These are phyloP conservation scores for Thryonomys swinderianus DNA, from an alignment of 2,113 vertebrate species.

Conservation along the genomic window DNA sequence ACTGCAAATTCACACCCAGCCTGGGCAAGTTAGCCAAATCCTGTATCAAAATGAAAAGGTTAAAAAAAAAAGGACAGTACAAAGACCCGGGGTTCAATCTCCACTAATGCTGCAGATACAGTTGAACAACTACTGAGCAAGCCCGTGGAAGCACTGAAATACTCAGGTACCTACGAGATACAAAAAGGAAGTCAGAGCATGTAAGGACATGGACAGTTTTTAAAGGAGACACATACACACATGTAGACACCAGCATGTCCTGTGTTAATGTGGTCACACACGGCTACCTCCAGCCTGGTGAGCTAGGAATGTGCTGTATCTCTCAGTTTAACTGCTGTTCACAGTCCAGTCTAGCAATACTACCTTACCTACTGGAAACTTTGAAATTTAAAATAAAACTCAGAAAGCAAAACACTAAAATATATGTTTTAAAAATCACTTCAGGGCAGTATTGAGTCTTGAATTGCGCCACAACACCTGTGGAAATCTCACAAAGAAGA, in stretches of 20 bases:
- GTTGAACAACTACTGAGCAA: not conserved
- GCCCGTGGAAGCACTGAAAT: not conserved
- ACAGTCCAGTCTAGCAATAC: not conserved
- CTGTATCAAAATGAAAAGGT: not conserved
- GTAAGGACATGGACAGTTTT: not conserved
- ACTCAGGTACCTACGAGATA: not conserved
- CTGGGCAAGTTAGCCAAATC: not conserved
- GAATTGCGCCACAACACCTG: not conserved
- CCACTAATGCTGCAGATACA: not conserved
- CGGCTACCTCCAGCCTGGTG: not conserved
- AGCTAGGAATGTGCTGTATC: not conserved
- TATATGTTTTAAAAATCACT: not conserved
- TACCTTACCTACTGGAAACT: not conserved
- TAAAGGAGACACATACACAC: not conserved
- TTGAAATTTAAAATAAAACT: not conserved
- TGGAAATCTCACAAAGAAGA: not conserved
- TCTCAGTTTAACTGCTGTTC: not conserved
- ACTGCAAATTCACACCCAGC: not conserved
- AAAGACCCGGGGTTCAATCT: not conserved
- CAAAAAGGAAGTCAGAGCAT: not conserved
- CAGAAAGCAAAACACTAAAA: not conserved
- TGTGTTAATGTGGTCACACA: not conserved
- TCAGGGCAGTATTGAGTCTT: not conserved
- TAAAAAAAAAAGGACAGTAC: not conserved
- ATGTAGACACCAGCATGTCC: not conserved